Base-by-base conservation (phyloP, 2,797 vertebrate species). In the Channa striata region DNA sequence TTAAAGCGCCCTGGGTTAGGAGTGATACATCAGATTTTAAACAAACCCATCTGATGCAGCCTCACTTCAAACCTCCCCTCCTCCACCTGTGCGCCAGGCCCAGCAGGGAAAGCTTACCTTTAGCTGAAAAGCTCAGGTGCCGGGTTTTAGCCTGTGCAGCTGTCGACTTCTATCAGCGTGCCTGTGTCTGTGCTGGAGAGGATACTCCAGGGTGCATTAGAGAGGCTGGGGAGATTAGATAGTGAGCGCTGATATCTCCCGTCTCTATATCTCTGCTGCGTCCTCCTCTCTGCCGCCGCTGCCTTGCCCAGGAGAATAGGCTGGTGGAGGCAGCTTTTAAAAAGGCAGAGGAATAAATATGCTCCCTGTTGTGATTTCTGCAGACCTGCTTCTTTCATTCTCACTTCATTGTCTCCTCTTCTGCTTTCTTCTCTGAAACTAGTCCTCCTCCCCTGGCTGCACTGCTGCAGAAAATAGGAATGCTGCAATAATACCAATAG, bases 221-320 rank as follows among this genome's bases (percentile, higher is more conserved):
- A 88, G 83, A 83, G 83, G 80, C 70, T 74, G 74, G 81, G 68
- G 74, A 89, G 90, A 91, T 90, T 87, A 92, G 91, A 93, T 93
- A 72, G 79, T 68, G 85, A 73, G 74, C 71, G 83, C 84, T 82
- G 90, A 91, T 91, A 89, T 79, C 77, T 81, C 61, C 58, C 54
- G 48, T 72, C 69, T 75, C 74, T 68, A 76, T 71, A 65, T 72
- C 34, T 20, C 59, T 42, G 46, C 62, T 37, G 39, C 34, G 54
- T 66, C 81, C n/a, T 83, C 69, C 71, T 74, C 79, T 69, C 60
- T 42, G 59, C 72, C 13, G 25, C 64, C 2, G 19, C 67, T 66
- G 79, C 68, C 63, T 48, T 66, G 70, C 84, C 78, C 84, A 23
- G 74, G 83, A 88, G 84, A 80, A 82, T 68, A 66, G 82, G 34